Evolutionary conservation across 2,113 vertebrate species (phyloP), one percentile per base, ranked within the genome.

Genomic region (Crotalus horridus): DNA sequence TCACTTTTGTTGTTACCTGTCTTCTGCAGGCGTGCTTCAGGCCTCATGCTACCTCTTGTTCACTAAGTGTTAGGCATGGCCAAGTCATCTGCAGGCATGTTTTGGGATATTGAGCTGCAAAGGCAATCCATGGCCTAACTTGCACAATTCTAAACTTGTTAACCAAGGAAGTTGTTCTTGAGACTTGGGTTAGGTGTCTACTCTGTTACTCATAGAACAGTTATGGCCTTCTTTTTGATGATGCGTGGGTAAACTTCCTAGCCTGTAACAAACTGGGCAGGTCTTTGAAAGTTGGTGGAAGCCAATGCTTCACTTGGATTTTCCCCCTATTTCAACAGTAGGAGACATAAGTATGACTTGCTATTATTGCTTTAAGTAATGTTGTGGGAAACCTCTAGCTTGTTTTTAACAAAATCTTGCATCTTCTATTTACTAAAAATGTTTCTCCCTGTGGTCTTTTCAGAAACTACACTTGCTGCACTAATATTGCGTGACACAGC

Each of bases 301-400:
- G 59, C 48, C 64, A 64, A 59, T 90, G n/a, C 0, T 0, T 64
- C 87, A 29, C 86, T 13, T 91, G 90, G 53, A 89, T 93, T 93
- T 58, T 17, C 0, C 61, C 53, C 39, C 23, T 5, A 26, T 8
- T 88, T 92, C 92, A 23, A 88, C 93, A 94, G 91, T 54, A 88
- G 69, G 69, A 81, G 7, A 81, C 64, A 3, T 46, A 85, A 59
- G 21, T 93, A 89, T 93, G 59, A 94, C 9, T 94, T 7, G 1
- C 5, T 93, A 90, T 86, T 93, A 90, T 86, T 90, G 48, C 89
- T 86, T 54, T 55, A 89, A 92, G 48, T 43, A 53, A 54, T 95
- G 43, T 91, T 87, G 91, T 12, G n/a, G 86, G 92, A 61, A 56
- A 48, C 53, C 90, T 92, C 94, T 90, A 90, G 87, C 96, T 95